Conservation (phyloP, 2,888 invertebrate genomes). For the Phalangium opilio region DNA sequence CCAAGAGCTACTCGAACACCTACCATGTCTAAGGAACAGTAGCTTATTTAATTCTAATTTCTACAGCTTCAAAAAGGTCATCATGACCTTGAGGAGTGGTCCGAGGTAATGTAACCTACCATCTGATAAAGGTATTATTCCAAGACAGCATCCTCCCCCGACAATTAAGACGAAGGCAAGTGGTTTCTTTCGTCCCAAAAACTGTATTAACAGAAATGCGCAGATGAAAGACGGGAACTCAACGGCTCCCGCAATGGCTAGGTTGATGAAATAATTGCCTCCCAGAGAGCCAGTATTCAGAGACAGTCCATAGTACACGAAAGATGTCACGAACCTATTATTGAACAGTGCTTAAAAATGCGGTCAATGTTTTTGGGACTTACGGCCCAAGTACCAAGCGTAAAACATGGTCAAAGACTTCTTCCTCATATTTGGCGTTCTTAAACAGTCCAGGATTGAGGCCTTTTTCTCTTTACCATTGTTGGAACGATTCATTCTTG, state of each 20-base stretch:
- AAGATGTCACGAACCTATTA: conserved; percentile 56
- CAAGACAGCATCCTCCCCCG: no score
- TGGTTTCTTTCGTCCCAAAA: no score
- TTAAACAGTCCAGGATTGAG: conserved; percentile 45
- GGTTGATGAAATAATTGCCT: conserved; percentile 63
- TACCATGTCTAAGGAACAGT: not conserved
- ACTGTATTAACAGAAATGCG: no score
- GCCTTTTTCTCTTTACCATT: not conserved
- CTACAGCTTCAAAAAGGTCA: no score
- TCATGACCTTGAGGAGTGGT: no score
- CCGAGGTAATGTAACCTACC: no score
- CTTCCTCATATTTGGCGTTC: conserved; percentile 50
- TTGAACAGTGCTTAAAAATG: conserved; percentile 2
- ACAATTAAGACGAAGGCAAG: no score
- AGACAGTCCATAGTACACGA: conserved; percentile 70
- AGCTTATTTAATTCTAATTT: no score
- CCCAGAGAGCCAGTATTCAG: conserved; percentile 62
- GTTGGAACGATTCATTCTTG: not conserved
- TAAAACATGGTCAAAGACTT: conserved; percentile 66
- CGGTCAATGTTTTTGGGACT: not conserved
- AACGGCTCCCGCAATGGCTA: conserved; percentile 60
- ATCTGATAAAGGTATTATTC: no score
- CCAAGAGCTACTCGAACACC: not conserved
- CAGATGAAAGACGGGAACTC: conserved; percentile 53
- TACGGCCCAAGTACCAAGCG: conserved; percentile 42